A percentile compares a stretch with the other conserved stretches of the same genome.
Evolutionary conservation across 2,113 vertebrate genomes (phyloP).

Genomic region (Coracopsis vasa): DNA sequence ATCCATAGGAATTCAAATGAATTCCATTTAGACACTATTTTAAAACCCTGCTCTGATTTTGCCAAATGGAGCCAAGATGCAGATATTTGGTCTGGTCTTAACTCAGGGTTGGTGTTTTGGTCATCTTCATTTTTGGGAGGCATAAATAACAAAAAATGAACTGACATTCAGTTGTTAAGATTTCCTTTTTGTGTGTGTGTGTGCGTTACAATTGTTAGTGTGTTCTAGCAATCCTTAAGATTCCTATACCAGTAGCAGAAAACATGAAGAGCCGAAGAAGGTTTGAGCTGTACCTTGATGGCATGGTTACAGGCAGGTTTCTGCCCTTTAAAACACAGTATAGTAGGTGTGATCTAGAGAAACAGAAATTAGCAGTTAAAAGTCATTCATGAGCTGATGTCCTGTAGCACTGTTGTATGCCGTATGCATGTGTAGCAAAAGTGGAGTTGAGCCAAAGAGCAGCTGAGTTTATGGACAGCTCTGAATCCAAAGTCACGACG

Average conservation of each 20-base stretch:
- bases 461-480: slow-evolving; percentile 44
- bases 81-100: not conserved
- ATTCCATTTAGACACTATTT: not conserved
- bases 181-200: not conserved
- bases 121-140: not conserved
- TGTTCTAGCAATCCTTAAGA: not conserved
- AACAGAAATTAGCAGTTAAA: not conserved
- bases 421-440: not conserved
- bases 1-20: not conserved
- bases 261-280: not conserved
- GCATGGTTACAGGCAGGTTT: not conserved
- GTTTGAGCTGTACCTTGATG: not conserved
- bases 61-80: not conserved
- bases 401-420: not conserved
- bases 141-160: not conserved
- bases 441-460: slow-evolving; percentile 35
- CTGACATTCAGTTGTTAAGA: not conserved
- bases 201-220: not conserved
- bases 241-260: not conserved
- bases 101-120: not conserved
- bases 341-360: not conserved
- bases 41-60: not conserved
- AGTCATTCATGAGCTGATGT: not conserved
- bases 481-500: not conserved
- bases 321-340: not conserved